Evolutionary conservation across 2,888 invertebrate species (phyloP).

Genomic region (Caenorhabditis becei): DNA sequence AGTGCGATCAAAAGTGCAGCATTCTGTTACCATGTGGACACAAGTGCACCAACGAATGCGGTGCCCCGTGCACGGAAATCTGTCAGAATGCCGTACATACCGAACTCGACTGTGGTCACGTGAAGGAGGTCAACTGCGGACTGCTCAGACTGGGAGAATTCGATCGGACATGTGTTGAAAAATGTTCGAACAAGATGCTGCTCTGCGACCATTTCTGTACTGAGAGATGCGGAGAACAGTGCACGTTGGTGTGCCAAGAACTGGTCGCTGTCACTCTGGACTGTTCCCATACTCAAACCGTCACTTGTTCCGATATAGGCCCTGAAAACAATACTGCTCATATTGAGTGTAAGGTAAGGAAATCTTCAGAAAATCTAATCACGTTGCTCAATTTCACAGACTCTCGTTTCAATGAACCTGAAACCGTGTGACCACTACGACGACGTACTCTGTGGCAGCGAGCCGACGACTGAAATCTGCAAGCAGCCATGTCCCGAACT

Average conservation of each 20-base stretch:
- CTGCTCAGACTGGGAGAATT: neutral
- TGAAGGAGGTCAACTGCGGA: conserved; percentile 27
- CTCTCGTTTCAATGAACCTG: conserved; percentile 5
- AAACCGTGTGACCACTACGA: conserved; percentile 37
- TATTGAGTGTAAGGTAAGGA: conserved; percentile 25
- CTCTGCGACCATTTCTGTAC: conserved; percentile 37
- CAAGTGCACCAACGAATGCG: conserved; percentile 87
- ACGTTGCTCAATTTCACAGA: conserved; percentile 10
- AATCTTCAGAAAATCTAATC: neutral
- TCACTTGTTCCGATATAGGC: conserved; percentile 12
- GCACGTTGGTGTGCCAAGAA: conserved; percentile 36
- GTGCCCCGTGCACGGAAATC: conserved; percentile 77
- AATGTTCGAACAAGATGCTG: conserved; percentile 31
- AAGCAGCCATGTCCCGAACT: conserved; percentile 8
- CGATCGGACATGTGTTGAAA: conserved; percentile 18
- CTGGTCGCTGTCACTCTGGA: conserved; percentile 13
- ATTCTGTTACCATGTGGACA: conserved; percentile 84
- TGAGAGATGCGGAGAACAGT: conserved; percentile 31
- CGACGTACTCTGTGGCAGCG: conserved; percentile 6
- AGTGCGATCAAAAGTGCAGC: conserved; percentile 73
- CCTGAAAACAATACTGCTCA: neutral
- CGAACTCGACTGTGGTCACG: conserved; percentile 25
- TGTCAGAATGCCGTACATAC: conserved; percentile 12
- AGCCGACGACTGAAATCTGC: conserved; percentile 29
- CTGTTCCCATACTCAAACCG: conserved; percentile 30